Conservation (phyloP, 1,140 invertebrate genomes). For the Scaptomyza graminum region DNA sequence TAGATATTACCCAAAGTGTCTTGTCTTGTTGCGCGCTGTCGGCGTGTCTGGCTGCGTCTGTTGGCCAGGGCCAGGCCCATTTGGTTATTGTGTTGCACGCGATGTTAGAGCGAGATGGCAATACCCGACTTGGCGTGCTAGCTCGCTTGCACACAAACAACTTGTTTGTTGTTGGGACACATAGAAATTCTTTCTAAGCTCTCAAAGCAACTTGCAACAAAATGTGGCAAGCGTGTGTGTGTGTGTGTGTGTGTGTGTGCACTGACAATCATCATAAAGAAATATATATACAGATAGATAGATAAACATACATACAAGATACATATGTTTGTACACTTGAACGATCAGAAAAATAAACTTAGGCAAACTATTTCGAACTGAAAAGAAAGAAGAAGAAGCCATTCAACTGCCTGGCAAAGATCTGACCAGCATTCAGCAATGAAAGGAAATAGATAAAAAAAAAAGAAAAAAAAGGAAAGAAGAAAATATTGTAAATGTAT, state of each 20-base stretch:
- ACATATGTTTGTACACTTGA: conserved; percentile 50
- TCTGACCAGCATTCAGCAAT: no score
- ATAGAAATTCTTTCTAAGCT: conserved; percentile 54
- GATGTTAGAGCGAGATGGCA: conserved; percentile 45
- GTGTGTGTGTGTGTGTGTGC: conserved; percentile 31
- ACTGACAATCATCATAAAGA: conserved; percentile 78
- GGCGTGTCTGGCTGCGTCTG: conserved; percentile 18
- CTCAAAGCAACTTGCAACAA: conserved; percentile 34
- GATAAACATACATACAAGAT: neutral
- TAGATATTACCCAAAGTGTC: conserved; percentile 78
- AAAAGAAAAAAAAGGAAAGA: no score
- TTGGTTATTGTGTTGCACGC: conserved; percentile 41
- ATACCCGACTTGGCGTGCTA: neutral
- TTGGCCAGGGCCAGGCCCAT: conserved; percentile 46
- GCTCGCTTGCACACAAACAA: conserved; percentile 9
- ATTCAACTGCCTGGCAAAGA: no score
- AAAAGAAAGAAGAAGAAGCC: no score
- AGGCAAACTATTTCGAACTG: no score
- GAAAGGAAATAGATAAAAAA: no score
- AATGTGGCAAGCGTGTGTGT: conserved; percentile 36
- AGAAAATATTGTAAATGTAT: no score
- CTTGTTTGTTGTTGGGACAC: conserved; percentile 22
- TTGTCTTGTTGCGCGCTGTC: conserved; percentile 17
- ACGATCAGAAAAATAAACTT: conserved; percentile 7
- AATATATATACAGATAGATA: no score